Evolutionary conservation across 1,140 invertebrate genomes (phyloP).

Genomic region (Vollenhovia emeryi): DNA sequence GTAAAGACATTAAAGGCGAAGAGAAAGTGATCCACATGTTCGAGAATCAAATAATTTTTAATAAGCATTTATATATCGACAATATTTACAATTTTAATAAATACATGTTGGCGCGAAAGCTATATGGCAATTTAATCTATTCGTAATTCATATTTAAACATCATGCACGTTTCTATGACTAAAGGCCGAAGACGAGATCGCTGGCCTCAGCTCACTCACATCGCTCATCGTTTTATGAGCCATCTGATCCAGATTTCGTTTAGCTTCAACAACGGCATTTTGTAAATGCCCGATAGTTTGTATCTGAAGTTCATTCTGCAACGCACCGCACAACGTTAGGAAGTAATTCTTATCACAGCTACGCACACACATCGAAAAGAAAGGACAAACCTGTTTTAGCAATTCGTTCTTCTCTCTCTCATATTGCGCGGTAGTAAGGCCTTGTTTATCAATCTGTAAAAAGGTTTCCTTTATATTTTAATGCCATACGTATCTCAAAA

Average conservation of each 20-base stretch:
- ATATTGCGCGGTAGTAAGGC: slow-evolving; percentile 72
- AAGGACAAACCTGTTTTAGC: slow-evolving; percentile 76
- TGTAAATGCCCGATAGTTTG: slow-evolving; percentile 83
- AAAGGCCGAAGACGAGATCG: slow-evolving; percentile 80
- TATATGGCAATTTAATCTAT: slow-evolving; percentile 43
- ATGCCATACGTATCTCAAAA: slow-evolving; percentile 56
- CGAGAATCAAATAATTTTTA: slow-evolving; percentile 27
- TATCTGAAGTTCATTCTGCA: slow-evolving; percentile 81
- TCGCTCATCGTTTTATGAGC: slow-evolving; percentile 80
- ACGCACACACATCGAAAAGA: background rate
- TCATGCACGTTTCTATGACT: slow-evolving; percentile 84
- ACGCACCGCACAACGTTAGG: slow-evolving; percentile 7
- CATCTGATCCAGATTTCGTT: slow-evolving; percentile 81
- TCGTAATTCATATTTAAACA: slow-evolving; percentile 78
- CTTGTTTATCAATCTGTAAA: slow-evolving; percentile 79
- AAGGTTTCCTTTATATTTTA: slow-evolving; percentile 52
- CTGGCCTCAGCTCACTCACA: slow-evolving; percentile 82
- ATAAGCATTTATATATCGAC: slow-evolving; percentile 41
- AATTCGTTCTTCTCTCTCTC: slow-evolving; percentile 80
- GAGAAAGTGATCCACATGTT: slow-evolving; percentile 7
- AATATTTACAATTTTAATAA: slow-evolving; percentile 52
- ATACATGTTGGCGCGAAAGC: slow-evolving; percentile 36
- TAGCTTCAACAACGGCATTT: slow-evolving; percentile 81
- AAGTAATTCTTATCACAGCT: background rate
- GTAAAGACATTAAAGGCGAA: slow-evolving; percentile 22